Evolutionary conservation across 2,888 invertebrate genomes (phyloP).

Genomic region (Sturmia bella): DNA sequence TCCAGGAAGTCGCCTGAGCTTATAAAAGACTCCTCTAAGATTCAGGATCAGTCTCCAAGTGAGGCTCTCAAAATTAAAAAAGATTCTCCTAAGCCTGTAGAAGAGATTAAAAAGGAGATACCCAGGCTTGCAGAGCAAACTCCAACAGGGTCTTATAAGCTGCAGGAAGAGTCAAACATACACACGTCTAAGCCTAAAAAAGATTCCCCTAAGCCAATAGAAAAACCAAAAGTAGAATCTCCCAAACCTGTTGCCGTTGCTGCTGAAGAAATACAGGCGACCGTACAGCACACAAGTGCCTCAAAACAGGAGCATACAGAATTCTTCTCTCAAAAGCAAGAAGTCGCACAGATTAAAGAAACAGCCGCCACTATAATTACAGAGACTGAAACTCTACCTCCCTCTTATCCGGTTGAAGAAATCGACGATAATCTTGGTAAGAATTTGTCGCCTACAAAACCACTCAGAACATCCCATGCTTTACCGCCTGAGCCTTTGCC

Average conservation of each 20-base stretch:
- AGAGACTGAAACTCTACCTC: constrained; percentile 35
- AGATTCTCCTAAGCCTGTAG: too few species aligned
- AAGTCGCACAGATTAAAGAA: constrained; percentile 10
- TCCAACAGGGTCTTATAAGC: background rate
- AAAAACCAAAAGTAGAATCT: background rate
- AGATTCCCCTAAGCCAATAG: constrained; percentile 6
- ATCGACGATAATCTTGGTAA: constrained; percentile 62
- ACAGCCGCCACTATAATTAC: constrained; percentile 21
- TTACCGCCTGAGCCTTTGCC: constrained; percentile 63
- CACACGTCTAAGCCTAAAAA: background rate
- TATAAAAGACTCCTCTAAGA: too few species aligned
- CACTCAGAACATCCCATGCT: constrained; percentile 44
- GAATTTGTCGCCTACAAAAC: constrained; percentile 47
- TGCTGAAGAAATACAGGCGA: background rate
- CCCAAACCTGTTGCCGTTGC: background rate
- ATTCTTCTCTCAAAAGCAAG: constrained; percentile 8
- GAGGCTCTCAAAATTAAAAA: too few species aligned
- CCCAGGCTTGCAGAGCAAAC: background rate
- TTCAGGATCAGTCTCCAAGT: too few species aligned
- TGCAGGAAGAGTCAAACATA: background rate
- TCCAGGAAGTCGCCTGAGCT: background rate
- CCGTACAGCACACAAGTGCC: constrained; percentile 6
- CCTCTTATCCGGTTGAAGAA: constrained; percentile 51
- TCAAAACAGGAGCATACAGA: constrained; percentile 20
- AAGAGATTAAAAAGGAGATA: too few species aligned